Evolutionary conservation across 2,797 vertebrate genomes (phyloP).

Genomic region (Diplodus sargus): DNA sequence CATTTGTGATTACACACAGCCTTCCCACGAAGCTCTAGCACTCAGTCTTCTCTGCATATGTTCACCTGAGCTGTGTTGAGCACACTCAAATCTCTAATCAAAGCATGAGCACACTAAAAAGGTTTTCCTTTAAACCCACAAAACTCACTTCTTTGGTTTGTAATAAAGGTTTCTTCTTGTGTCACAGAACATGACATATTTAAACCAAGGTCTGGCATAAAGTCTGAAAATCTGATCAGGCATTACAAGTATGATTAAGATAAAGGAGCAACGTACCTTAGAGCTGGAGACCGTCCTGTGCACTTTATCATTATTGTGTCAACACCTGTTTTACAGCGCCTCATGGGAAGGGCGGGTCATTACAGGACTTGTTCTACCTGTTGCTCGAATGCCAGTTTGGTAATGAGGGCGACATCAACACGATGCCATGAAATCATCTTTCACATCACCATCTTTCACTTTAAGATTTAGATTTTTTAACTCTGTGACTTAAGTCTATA

Average conservation of each 20-base stretch:
- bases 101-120: background rate
- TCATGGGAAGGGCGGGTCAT: rapidly evolving
- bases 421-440: background rate
- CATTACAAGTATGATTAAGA: background rate
- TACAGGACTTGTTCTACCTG: slow-evolving; percentile 33
- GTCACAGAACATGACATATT: background rate
- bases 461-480: background rate
- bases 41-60: background rate
- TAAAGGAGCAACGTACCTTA: slow-evolving; percentile 35
- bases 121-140: background rate
- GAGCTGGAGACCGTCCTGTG: background rate
- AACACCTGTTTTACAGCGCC: background rate
- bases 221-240: background rate
- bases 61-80: background rate
- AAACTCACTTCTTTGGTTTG: background rate
- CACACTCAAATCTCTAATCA: background rate
- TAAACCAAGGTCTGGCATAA: background rate
- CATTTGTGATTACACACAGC: background rate
- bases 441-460: background rate
- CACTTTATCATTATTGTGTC: background rate
- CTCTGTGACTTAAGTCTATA: background rate
- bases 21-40: background rate
- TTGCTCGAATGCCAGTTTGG: background rate
- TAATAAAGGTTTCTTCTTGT: background rate
- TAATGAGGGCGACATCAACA: background rate